These are phyloP conservation scores for Mus minutoides DNA, from an alignment of 2,797 vertebrate species.

Conservation along the genomic window DNA sequence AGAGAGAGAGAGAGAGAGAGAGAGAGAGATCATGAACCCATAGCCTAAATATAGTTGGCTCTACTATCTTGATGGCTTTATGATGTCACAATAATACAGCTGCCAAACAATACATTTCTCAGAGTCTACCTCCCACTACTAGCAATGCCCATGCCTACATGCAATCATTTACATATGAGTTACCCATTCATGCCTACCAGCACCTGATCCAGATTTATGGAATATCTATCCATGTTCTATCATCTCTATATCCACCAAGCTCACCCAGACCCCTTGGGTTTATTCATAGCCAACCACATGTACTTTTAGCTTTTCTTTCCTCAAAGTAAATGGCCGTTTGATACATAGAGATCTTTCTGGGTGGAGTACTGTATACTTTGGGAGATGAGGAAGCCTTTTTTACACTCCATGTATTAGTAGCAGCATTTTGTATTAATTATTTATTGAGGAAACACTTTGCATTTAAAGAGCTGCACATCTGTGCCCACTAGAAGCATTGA, in stretches of 20 bases:
- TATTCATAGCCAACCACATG: background rate
- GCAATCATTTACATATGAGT: background rate
- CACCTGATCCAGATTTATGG: background rate
- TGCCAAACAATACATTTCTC: too few relatives aligned
- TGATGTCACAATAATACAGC: background rate
- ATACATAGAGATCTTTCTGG: background rate
- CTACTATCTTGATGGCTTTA: too few relatives aligned
- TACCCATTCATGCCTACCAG: background rate
- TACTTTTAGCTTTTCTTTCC: background rate
- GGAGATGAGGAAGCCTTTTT: background rate
- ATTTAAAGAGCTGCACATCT: background rate
- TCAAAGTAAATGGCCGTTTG: background rate
- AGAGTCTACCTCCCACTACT: background rate
- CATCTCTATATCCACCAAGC: background rate
- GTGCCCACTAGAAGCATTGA: background rate
- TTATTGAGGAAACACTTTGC: background rate
- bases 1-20: background rate
- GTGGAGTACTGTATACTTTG: background rate
- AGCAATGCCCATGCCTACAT: background rate
- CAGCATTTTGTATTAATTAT: slow-evolving; percentile 29
- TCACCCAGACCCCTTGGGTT: background rate
- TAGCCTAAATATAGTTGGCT: background rate
- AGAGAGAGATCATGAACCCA: too few relatives aligned
- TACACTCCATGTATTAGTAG: background rate
- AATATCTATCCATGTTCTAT: background rate